A percentile compares a stretch with the other conserved stretches of the same genome.
These are phyloP conservation scores for Adela reaumurella DNA, from an alignment of 2,888 invertebrate genomes.

Conservation along the genomic window DNA sequence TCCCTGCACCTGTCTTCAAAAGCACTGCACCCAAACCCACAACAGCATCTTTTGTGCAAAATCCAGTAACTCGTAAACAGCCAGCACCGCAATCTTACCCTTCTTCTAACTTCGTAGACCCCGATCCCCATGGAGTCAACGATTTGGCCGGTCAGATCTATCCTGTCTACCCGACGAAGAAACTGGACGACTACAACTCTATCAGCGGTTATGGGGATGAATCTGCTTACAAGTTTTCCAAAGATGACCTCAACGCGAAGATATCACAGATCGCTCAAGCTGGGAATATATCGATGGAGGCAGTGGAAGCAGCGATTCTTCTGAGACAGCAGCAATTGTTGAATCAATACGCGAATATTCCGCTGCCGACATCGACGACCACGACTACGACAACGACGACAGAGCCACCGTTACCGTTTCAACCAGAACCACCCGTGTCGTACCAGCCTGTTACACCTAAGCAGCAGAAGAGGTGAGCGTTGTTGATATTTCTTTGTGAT, in stretches of 20 bases:
- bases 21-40: conserved; percentile 24
- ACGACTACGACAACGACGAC: conserved; percentile 41
- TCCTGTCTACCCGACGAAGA: conserved; percentile 30
- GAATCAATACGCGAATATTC: conserved; percentile 52
- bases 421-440: conserved; percentile 22
- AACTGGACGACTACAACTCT: conserved; percentile 46
- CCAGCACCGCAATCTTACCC: conserved; percentile 19
- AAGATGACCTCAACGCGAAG: conserved; percentile 44
- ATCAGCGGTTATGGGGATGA: conserved; percentile 47
- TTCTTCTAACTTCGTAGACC: conserved; percentile 48
- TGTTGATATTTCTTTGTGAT: too few relatives aligned
- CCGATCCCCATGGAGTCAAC: conserved; percentile 44
- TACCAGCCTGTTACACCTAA: neutral
- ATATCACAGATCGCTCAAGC: conserved; percentile 60
- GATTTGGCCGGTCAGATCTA: conserved; percentile 29
- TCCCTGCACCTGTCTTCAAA: conserved; percentile 36
- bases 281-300: conserved; percentile 75
- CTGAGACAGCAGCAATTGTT: conserved; percentile 67
- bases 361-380: conserved; percentile 43
- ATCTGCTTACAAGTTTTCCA: conserved; percentile 34
- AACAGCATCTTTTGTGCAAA: conserved; percentile 20
- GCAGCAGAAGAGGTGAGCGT: neutral
- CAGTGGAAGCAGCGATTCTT: conserved; percentile 71
- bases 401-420: conserved; percentile 25
- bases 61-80: conserved; percentile 24